Evolutionary conservation across 1,140 invertebrate species (phyloP).

Genomic region (Megalonaias nervosa): DNA sequence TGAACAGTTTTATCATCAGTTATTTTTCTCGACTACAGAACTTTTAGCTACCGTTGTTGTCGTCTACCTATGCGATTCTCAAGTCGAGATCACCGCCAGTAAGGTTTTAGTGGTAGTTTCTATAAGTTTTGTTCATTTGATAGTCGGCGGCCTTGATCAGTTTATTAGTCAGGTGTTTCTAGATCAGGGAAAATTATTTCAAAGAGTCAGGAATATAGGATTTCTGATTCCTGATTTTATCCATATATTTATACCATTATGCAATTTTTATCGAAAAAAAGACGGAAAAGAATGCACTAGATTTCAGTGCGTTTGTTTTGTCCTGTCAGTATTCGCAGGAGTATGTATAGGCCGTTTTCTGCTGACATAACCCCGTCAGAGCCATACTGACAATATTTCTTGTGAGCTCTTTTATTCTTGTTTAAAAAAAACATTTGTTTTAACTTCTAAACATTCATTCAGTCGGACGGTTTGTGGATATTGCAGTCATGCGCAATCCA

Average conservation of each 20-base stretch:
- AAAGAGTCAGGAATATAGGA: conserved; percentile 79
- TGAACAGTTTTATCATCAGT: conserved; percentile 74
- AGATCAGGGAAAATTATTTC: conserved; percentile 75
- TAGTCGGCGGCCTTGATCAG: conserved; percentile 81
- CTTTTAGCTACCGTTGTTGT: conserved; percentile 77
- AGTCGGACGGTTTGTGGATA: no score
- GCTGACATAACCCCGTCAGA: no score
- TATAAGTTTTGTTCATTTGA: conserved; percentile 80
- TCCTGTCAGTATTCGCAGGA: no score
- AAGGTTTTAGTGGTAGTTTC: conserved; percentile 77
- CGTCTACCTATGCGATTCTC: conserved; percentile 68
- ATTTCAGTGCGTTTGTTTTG: no score
- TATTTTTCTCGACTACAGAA: conserved; percentile 81
- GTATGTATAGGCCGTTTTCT: no score
- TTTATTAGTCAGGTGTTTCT: conserved; percentile 82
- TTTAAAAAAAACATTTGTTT: no score
- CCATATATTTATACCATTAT: conserved; percentile 75
- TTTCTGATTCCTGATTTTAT: conserved; percentile 82
- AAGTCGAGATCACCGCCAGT: conserved; percentile 74
- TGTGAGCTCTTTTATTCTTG: no score
- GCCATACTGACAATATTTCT: no score
- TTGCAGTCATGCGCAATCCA: no score
- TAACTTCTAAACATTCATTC: no score
- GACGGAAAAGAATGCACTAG: no score
- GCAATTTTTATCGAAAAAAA: neutral